Evolutionary conservation across 1,140 invertebrate genomes (phyloP).

Genomic region (Cydia strobilella): DNA sequence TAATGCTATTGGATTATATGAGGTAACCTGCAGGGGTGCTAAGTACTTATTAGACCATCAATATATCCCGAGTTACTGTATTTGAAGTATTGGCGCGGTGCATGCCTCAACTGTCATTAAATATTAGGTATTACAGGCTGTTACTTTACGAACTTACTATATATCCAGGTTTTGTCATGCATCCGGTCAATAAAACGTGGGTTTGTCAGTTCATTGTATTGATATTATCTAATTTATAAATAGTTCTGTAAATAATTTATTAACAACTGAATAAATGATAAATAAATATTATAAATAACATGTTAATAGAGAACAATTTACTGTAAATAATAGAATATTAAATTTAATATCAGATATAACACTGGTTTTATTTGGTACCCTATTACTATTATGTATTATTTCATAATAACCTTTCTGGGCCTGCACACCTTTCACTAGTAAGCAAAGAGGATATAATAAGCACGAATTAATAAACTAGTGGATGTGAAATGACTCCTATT

Average conservation of each 20-base stretch:
- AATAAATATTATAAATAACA: constrained; percentile 75
- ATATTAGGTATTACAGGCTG: constrained; percentile 27
- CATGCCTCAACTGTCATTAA: constrained; percentile 14
- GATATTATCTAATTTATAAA: constrained; percentile 68
- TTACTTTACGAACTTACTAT: constrained; percentile 21
- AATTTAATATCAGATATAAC: constrained; percentile 78
- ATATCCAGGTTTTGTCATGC: constrained; percentile 28
- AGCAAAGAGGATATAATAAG: too few species aligned
- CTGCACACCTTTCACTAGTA: too few species aligned
- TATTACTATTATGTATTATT: too few species aligned
- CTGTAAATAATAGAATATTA: constrained; percentile 80
- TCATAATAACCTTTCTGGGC: not conserved
- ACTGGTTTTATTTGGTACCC: constrained; percentile 54
- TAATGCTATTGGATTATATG: not conserved
- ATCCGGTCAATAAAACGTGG: constrained; percentile 37
- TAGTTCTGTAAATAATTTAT: constrained; percentile 75
- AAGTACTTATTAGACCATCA: constrained; percentile 39
- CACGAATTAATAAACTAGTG: too few species aligned
- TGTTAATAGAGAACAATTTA: constrained; percentile 80
- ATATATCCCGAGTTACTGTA: constrained; percentile 22
- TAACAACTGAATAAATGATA: constrained; percentile 74
- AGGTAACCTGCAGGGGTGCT: constrained; percentile 73
- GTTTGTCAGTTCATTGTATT: constrained; percentile 72
- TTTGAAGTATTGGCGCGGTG: constrained; percentile 11
- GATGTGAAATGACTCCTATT: too few species aligned